Evolutionary conservation across 2,888 invertebrate species (phyloP), one percentile per base, ranked within the genome.

Genomic region (Crocallis elinguaria): DNA sequence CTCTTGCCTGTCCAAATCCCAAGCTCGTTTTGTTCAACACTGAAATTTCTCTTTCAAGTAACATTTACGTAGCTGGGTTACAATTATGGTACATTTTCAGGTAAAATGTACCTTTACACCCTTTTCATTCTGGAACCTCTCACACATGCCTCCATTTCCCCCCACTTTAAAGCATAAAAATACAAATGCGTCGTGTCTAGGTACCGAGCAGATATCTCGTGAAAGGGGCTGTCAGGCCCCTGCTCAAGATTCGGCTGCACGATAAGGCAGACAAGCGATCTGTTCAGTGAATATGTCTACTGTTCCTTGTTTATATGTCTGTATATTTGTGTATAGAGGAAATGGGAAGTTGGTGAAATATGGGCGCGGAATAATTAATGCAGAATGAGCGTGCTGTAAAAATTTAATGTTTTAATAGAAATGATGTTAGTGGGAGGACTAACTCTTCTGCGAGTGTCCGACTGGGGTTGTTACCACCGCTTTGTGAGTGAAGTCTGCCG

Each of bases 151-250:
- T 30, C 19, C 45, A 38, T n/a, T 19, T 29, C 12, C 42, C 36
- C 7, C 3, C 44, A 27, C 33, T 51, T 51, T 38, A 51, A 51
- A 44, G 14, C 50, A 17, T 50, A 51, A 51, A 51, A 51, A 51
- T 45, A 51, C 44, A 35, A 51, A 38, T 39, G 44, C 16, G 39
- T 51, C 38, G 39, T 39, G 39, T 45, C 36, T 33, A 21, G 50
- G 33, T 19, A 14, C 37, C 42, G 19, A n/a, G 12, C 41, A 29
- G 45, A 51, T 45, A 51, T 49, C 49, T 39, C 46, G 16, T 45
- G 57, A 57, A 57, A 52, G 49, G 44, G 29, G 11, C 57, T 57
- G 57, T 57, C 57, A 48, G 42, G 17, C 57, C 51, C 57, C 30
- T 52, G 27, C 57, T 57, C 57, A 57, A 57, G 57, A 57, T 57